Evolutionary conservation across 1,140 invertebrate genomes (phyloP).

Genomic region (Drosophila azteca): DNA sequence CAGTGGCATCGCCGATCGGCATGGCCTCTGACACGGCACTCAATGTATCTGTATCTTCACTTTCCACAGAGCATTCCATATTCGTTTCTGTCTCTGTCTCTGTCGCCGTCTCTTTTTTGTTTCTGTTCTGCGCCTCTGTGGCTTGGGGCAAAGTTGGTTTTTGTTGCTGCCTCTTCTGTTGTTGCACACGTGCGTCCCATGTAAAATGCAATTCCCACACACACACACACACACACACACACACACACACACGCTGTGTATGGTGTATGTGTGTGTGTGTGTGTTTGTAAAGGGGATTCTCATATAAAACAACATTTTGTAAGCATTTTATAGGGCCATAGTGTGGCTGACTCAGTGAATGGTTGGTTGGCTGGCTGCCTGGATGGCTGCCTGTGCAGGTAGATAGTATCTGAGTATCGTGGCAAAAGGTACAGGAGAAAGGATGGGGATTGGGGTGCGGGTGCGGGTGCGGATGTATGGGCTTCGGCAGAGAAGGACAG

Average conservation of each 20-base stretch:
- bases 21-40: not conserved
- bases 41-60: not conserved
- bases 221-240: constrained; percentile 24
- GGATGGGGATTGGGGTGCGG: not conserved
- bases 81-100: constrained; percentile 9
- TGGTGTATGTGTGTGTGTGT: constrained; percentile 2
- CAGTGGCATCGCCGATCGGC: too few relatives aligned
- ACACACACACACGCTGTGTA: constrained; percentile 4
- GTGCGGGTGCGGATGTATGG: too few relatives aligned
- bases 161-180: constrained; percentile 50
- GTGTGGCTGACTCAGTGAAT: constrained; percentile 62
- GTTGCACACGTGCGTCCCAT: constrained; percentile 73
- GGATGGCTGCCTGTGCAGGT: too few relatives aligned
- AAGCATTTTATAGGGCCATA: constrained; percentile 77
- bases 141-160: constrained; percentile 50
- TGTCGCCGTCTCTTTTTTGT: constrained; percentile 1
- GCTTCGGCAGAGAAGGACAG: not conserved
- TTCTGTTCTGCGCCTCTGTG: constrained; percentile 33
- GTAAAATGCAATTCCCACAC: constrained; percentile 70
- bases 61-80: constrained; percentile 5
- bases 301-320: constrained; percentile 81
- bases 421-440: not conserved
- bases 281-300: constrained; percentile 20
- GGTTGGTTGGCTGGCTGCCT: constrained; percentile 10
- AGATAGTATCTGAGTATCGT: too few relatives aligned